phyloP scores from a whole-genome alignment of 2,797 vertebrate genomes.

The Alectoris magna region DNA sequence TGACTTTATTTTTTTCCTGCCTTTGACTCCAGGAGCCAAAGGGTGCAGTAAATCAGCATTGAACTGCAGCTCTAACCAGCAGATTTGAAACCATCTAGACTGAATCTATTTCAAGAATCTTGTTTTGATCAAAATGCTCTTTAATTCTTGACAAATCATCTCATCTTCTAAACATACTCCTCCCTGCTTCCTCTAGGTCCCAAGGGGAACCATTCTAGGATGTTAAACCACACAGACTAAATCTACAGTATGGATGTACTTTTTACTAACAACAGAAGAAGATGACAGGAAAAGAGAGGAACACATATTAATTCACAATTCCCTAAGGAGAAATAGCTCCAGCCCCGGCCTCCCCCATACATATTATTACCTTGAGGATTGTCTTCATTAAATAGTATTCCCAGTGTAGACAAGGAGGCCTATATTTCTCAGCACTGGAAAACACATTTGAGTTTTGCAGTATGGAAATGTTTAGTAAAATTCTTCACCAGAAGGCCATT shows the following conservation, averaged over 20 bases:
- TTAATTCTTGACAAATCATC: neutral
- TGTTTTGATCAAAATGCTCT: conserved; percentile 5
- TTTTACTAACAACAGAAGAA: conserved; percentile 9
- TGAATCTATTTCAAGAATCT: neutral
- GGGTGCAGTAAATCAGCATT: neutral
- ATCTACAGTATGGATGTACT: neutral
- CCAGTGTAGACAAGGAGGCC: conserved; percentile 40
- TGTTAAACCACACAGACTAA: conserved; percentile 26
- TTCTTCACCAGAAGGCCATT: neutral
- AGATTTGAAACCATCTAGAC: neutral
- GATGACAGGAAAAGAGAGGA: conserved; percentile 33
- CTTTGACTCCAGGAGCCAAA: neutral
- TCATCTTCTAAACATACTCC: conserved; percentile 14
- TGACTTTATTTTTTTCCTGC: neutral
- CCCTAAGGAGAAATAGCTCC: conserved; percentile 37
- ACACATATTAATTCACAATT: conserved; percentile 25
- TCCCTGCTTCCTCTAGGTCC: neutral
- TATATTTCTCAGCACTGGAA: conserved; percentile 8
- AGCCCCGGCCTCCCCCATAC: neutral
- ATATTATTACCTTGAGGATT: neutral
- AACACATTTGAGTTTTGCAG: neutral
- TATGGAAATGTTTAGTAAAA: conserved; percentile 6
- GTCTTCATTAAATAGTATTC: conserved; percentile 45
- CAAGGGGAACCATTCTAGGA: neutral
- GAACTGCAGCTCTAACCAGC: neutral